These are phyloP conservation scores for Diarsia rubi DNA, from an alignment of 2,888 invertebrate species.

Conservation along the genomic window DNA sequence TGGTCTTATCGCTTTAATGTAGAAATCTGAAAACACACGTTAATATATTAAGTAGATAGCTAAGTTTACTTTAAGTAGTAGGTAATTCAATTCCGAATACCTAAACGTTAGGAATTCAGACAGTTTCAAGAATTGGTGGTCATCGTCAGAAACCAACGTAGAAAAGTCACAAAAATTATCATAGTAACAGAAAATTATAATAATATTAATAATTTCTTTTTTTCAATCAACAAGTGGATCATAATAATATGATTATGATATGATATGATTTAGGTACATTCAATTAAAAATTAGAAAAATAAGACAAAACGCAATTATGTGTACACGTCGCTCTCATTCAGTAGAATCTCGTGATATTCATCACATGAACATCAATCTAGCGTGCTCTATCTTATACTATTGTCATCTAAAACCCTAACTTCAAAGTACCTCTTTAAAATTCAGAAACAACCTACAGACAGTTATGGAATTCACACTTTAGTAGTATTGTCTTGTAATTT, in stretches of 20 bases:
- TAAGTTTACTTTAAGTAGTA: not conserved
- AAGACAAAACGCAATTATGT: no score
- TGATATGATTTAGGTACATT: no score
- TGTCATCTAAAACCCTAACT: slow-evolving; percentile 14
- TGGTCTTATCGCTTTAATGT: not conserved
- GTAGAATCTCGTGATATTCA: not conserved
- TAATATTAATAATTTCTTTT: no score
- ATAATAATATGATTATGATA: no score
- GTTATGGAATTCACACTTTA: slow-evolving; percentile 55
- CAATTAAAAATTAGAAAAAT: no score
- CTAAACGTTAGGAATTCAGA: not conserved
- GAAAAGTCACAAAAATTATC: not conserved
- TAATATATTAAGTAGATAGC: not conserved
- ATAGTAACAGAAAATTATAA: not conserved
- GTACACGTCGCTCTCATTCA: not conserved
- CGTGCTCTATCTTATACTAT: not conserved
- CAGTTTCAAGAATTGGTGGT: not conserved
- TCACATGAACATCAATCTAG: not conserved
- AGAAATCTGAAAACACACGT: not conserved
- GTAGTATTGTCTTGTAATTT: slow-evolving; percentile 54
- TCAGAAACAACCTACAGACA: slow-evolving; percentile 37
- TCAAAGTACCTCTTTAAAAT: slow-evolving; percentile 19
- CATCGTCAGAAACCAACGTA: not conserved
- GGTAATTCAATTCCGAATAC: not conserved
- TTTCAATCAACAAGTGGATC: no score